Evolutionary conservation across 1,140 invertebrate genomes (phyloP).

Genomic region (Papilio polyxenes): DNA sequence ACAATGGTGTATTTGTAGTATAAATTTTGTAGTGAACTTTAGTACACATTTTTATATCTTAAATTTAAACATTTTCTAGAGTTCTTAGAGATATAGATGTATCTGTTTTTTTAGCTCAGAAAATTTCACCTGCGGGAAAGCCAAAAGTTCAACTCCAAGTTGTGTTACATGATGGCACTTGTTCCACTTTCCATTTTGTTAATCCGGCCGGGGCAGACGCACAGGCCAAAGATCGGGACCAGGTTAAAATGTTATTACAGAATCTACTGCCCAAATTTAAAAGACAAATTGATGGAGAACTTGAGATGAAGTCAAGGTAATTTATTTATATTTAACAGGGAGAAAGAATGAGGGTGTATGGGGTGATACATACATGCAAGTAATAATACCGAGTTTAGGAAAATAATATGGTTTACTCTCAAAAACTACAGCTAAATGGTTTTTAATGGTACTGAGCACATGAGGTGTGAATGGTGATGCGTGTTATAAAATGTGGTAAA

Average conservation of each 20-base stretch:
- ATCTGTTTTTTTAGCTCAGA: slow-evolving; percentile 88
- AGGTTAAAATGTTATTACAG: slow-evolving; percentile 95
- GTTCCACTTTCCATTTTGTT: slow-evolving; percentile 98
- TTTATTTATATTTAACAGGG: background rate
- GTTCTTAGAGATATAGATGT: too few species aligned
- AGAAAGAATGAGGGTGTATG: too few species aligned
- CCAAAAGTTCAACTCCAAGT: slow-evolving; percentile 99
- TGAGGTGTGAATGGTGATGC: too few species aligned
- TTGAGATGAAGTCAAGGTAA: slow-evolving; percentile 89
- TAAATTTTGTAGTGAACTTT: too few species aligned
- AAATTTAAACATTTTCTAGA: too few species aligned
- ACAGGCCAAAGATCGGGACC: slow-evolving; percentile 94
- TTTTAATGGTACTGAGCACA: too few species aligned
- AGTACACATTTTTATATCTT: too few species aligned
- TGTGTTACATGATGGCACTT: slow-evolving; percentile 95
- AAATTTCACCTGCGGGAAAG: slow-evolving; percentile 99
- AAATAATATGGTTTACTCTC: too few species aligned
- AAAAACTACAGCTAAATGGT: too few species aligned
- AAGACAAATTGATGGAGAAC: slow-evolving; percentile 94
- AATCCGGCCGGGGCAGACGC: slow-evolving; percentile 90
- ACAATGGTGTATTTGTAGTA: slow-evolving; percentile 1
- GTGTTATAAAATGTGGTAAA: too few species aligned
- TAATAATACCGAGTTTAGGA: too few species aligned
- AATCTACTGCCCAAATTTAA: slow-evolving; percentile 97
- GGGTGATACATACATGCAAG: too few species aligned